Conservation (phyloP, 2,797 vertebrate genomes). For the Periophthalmus magnuspinnatus region DNA sequence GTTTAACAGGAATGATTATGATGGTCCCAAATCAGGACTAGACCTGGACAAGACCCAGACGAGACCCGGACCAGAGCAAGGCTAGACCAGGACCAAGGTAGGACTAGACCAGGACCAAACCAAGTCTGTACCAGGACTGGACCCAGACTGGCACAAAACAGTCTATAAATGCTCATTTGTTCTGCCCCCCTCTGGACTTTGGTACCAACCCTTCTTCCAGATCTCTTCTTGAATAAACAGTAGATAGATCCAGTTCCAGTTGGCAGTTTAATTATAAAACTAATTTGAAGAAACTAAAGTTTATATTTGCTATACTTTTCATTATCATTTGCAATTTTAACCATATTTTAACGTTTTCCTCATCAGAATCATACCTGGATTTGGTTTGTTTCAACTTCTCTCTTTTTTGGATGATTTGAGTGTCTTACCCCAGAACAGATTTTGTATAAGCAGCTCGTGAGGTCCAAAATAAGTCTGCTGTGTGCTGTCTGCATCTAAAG, state of each 20-base stretch:
- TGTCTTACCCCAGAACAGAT: too few relatives aligned
- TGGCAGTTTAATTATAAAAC: not conserved
- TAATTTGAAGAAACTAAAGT: not conserved
- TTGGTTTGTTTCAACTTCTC: not conserved
- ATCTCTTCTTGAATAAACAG: conserved; percentile 7
- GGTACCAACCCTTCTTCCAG: not conserved
- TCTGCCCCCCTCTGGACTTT: not conserved
- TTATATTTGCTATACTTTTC: not conserved
- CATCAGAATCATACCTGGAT: not conserved
- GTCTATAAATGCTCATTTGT: not conserved
- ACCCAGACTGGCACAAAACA: too few relatives aligned
- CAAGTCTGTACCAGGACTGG: too few relatives aligned
- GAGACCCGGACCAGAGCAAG: too few relatives aligned
- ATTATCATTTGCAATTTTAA: not conserved
- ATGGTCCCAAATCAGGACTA: not conserved
- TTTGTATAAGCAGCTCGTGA: too few relatives aligned
- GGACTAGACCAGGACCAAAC: not conserved
- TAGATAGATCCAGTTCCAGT: conserved; percentile 1
- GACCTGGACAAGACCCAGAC: too few relatives aligned
- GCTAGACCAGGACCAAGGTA: not conserved
- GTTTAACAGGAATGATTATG: not conserved
- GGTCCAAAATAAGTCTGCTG: too few relatives aligned
- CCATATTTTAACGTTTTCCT: not conserved
- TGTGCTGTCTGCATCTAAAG: too few relatives aligned
- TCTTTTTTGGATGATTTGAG: too few relatives aligned